Conservation (phyloP, 1,140 invertebrate species). For the Drosophila novamexicana region DNA sequence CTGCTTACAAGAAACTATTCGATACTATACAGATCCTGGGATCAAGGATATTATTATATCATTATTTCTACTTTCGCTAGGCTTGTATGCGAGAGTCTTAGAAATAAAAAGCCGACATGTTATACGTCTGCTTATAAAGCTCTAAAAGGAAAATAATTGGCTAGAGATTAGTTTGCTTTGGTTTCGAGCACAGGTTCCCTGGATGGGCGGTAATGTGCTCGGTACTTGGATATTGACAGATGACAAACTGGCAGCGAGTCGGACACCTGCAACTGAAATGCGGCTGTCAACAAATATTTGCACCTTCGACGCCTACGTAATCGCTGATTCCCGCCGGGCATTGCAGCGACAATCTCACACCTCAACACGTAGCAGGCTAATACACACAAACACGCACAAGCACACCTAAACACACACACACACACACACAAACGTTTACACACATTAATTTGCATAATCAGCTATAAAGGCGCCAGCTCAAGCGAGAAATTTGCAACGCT, state of each 20-base stretch:
- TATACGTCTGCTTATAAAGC: too few species aligned
- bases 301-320: constrained; percentile 24
- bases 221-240: neutral
- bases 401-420: neutral
- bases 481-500: constrained; percentile 5
- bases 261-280: constrained; percentile 23
- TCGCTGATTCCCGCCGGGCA: constrained; percentile 7
- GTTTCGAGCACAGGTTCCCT: too few species aligned
- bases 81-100: too few species aligned
- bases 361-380: constrained; percentile 1
- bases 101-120: too few species aligned
- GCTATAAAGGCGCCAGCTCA: constrained; percentile 7
- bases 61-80: too few species aligned
- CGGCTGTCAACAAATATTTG: constrained; percentile 40
- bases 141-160: too few species aligned
- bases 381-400: too few species aligned
- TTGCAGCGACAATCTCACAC: constrained; percentile 28
- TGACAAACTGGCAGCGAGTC: neutral
- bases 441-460: constrained; percentile 6
- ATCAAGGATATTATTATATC: too few species aligned
- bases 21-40: too few species aligned
- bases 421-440: neutral
- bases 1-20: too few species aligned
- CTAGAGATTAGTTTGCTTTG: too few species aligned
- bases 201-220: too few species aligned